Evolutionary conservation across 2,888 invertebrate species (phyloP), one percentile per base, ranked within the genome.

Genomic region (Penaeus monodon): DNA sequence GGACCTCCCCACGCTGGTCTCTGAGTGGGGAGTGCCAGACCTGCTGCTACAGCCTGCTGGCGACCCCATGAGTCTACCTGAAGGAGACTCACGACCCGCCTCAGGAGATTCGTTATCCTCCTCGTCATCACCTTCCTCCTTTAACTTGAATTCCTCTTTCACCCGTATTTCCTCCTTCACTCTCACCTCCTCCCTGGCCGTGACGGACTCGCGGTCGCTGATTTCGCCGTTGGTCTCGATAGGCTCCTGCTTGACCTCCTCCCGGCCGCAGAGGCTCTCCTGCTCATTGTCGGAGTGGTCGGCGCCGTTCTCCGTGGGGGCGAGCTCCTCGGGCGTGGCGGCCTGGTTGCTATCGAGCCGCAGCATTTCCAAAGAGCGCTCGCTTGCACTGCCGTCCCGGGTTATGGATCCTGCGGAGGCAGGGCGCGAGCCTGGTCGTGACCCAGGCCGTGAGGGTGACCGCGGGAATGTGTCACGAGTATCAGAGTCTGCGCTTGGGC

Each of bases 21-120:
- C 90, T 3, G 90, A 90, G 63, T 89, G 90, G 22, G 90, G 90
- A 17, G 90, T 90, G 44, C 89, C 89, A 38, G 90, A 89, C 24
- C 89, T 78, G 81, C 89, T 89, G 78, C 89, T 90, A 49, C 89
- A 86, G 20, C 86, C 89, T 10, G 88, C 86, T 24, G 90, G 90
- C 7, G 89, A 89, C 1, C 85, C 83, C 33, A 85, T 63, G 57
- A 88, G 83, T 38, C 90, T 64, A 2, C 85, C 88, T 27, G 88
- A 70, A 2, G 90, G 90, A 66, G 88, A 88, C 70, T 88, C 77
- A 12, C 88, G 83, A 27, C 86, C 88, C 2, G 77, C n/a, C 29
- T 88, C 84, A 63, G 76, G 29, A 64, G 70, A 49, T 22, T 85
- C 83, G 20, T 74, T 44, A 33, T 89, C 87, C 17, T 84, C 84